Evolutionary conservation across 2,888 invertebrate genomes (phyloP), one percentile per base, ranked within the genome.

Genomic region (Drosophila phalerata): DNA sequence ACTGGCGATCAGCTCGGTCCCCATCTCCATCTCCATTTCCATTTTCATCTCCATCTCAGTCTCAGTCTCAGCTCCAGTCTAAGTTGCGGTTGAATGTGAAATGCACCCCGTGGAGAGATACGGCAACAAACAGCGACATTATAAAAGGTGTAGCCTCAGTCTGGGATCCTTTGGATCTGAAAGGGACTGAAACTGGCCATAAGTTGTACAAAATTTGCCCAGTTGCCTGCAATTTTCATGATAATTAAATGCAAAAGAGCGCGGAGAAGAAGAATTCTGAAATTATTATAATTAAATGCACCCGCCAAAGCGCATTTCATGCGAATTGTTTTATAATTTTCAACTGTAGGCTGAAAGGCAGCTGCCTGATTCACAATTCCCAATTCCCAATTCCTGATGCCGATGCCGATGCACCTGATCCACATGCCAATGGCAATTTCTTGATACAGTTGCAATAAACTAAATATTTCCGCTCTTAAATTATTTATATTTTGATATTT

Each of bases 391-490:
- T 72, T 30, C 28, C 38, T n/a, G 25, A 25, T 25, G 25, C 6
- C 28, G 28, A 28, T 28, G 28, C 30, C 30, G 49, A 51, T 85
- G 80, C 79, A 75, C 70, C 76, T 69, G 73, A 74, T 74, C 43
- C 51, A 17, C 40, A 38, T 42, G 42, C 17, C 32, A 30, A 30
- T 30, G 30, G 30, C 30, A 19, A 38, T 53, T 42, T n/a, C 19
- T 10, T 17, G 45, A 48, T 40, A 42, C 79, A 70, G 49, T 61
- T 66, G 85, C 89, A 91, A 91, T 91, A 91, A 91, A 91, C 90
- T 91, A 86, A 91, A 91, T 90, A 89, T 91, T 85, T 91, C 91
- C 91, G 91, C 87, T 85, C 77, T 77, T 87, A 88, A 90, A 90
- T 90, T 90, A 85, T 89, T 87, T 81, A 77, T 71, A 67, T 69